Evolutionary conservation across 2,113 vertebrate genomes (phyloP), one percentile per base, ranked within the genome.

Genomic region (Eubucco bourcierii): DNA sequence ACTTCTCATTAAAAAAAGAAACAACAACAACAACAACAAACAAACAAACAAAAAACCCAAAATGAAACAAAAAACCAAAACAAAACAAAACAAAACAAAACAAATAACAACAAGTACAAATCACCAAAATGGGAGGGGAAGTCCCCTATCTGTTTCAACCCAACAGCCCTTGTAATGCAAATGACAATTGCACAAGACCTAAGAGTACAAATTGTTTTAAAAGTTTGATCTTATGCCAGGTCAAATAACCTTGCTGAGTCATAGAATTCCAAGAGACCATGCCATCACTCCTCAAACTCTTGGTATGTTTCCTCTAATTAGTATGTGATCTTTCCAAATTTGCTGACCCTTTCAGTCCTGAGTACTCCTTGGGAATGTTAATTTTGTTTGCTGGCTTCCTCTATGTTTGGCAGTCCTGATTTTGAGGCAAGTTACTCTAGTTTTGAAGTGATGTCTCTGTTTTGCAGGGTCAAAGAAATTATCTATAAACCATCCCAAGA

Each of bases 241-340:
- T 17, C 60, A 64, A 84, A 90, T 90, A 93, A 90, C 14, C 6
- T 76, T 88, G 83, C 73, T 86, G 76, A 86, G 50, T 68, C 61
- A 76, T 7, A 77, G 24, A 56, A 88, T 86, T 94, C 64, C 67
- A 87, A 91, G 78, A 91, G 96, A 86, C 12, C 4, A 1, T 39
- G 24, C 63, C 68, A 15, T 77, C 58, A n/a, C 72, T 97, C 63
- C 80, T 92, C 37, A 92, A 94, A 90, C 17, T 55, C 76, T 60
- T 93, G 46, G 89, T 78, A 74, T 79, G 65, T 81, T 47, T 95
- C 76, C 84, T 87, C 52, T 52, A 82, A 34, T 41, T 82, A 73
- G 65, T 81, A 88, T 92, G 80, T 66, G 85, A 70, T 79, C 74
- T 93, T 65, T 74, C 55, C 63, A 56, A 72, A 83, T 56, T 70